A percentile compares a stretch with the other conserved stretches of the same genome.
Evolutionary conservation across 2,888 invertebrate genomes (phyloP).

Genomic region (Eupithecia insigniata): DNA sequence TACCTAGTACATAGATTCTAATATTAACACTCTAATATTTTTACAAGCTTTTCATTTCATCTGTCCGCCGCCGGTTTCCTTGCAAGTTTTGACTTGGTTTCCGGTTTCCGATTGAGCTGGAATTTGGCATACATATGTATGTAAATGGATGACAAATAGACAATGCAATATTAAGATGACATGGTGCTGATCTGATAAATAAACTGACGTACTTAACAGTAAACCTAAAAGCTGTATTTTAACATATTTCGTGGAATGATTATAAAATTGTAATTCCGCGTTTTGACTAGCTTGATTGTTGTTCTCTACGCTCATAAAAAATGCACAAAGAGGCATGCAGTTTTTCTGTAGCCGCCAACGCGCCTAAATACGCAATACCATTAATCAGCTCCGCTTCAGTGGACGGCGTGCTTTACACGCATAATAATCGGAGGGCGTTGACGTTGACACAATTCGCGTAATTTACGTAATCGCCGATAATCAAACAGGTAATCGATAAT

Average conservation of each 20-base stretch:
- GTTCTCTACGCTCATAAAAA: neutral
- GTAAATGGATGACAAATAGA: neutral
- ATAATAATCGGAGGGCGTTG: constrained; percentile 39
- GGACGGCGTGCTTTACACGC: constrained; percentile 13
- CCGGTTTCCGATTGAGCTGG: neutral
- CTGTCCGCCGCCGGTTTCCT: too few relatives aligned
- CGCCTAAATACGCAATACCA: neutral
- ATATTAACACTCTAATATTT: neutral
- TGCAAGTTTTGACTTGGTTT: too few relatives aligned
- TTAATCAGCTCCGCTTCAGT: constrained; percentile 4
- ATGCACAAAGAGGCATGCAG: neutral
- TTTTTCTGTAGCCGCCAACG: neutral
- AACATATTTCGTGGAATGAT: neutral
- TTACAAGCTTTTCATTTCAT: neutral
- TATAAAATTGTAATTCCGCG: neutral
- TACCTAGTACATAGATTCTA: neutral
- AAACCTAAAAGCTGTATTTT: neutral
- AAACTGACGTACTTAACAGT: neutral
- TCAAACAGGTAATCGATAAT: constrained; percentile 42
- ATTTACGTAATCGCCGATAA: constrained; percentile 43
- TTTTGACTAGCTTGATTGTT: too few relatives aligned
- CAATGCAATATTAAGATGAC: neutral
- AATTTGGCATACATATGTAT: neutral
- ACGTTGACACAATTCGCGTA: constrained; percentile 43
- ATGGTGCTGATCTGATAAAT: neutral